These are phyloP conservation scores for Sinohyriopsis cumingii DNA, from an alignment of 2,888 invertebrate species.

Conservation along the genomic window DNA sequence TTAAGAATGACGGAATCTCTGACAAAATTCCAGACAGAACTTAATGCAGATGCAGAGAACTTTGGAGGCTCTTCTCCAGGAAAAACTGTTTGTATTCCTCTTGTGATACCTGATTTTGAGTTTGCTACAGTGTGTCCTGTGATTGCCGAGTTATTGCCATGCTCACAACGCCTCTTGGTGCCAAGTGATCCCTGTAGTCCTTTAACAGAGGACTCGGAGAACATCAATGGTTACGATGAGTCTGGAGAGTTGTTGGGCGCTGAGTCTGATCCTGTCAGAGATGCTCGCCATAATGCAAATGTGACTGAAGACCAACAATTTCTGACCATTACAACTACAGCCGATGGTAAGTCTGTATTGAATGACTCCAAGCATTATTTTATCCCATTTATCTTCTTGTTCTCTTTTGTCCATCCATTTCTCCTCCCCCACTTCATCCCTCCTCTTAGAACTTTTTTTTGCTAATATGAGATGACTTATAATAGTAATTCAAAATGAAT, in stretches of 20 bases:
- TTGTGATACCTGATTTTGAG: slow-evolving; percentile 87
- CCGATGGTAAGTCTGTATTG: slow-evolving; percentile 11
- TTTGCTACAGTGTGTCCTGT: slow-evolving; percentile 81
- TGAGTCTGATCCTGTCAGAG: not conserved
- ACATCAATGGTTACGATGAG: slow-evolving; percentile 16
- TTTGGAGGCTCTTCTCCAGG: slow-evolving; percentile 70
- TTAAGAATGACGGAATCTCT: slow-evolving; percentile 87
- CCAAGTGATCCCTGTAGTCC: slow-evolving; percentile 75
- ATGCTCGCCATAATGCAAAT: not conserved
- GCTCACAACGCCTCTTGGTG: slow-evolving; percentile 17
- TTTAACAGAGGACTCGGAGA: slow-evolving; percentile 70
- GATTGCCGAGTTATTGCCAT: slow-evolving; percentile 40
- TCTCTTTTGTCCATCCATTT: not conserved
- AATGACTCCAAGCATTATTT: too few relatives aligned
- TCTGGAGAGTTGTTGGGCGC: slow-evolving; percentile 11
- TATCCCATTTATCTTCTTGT: slow-evolving; percentile 1
- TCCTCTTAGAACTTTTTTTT: too few relatives aligned
- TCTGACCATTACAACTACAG: slow-evolving; percentile 17
- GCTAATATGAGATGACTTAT: too few relatives aligned
- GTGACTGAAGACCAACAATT: slow-evolving; percentile 13
- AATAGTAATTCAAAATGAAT: too few relatives aligned
- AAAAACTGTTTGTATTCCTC: slow-evolving; percentile 74
- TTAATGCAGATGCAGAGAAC: slow-evolving; percentile 74
- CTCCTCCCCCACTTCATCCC: too few relatives aligned
- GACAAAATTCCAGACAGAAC: slow-evolving; percentile 55